Conservation (phyloP, 2,888 invertebrate genomes). For the Ischnura elegans region DNA sequence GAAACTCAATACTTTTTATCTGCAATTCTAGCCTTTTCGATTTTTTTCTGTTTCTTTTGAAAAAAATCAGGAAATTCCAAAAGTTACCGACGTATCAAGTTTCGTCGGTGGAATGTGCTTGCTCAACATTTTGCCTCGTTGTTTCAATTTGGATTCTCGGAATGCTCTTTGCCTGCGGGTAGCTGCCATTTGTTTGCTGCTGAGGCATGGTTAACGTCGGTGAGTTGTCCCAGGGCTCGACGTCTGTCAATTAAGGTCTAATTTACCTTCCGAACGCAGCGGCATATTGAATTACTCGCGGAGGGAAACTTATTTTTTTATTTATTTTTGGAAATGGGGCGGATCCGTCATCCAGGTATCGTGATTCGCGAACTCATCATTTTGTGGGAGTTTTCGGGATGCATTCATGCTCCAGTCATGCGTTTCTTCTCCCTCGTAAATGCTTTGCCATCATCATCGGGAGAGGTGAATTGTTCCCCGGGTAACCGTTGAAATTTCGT, state of each 20-base stretch:
- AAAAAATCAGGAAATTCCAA: background rate
- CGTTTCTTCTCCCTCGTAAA: background rate
- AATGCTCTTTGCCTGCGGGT: background rate
- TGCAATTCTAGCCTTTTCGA: too few relatives aligned
- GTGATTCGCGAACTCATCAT: background rate
- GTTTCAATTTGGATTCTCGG: background rate
- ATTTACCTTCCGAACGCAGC: background rate
- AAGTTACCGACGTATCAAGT: background rate
- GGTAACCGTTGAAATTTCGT: background rate
- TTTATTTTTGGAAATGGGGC: background rate
- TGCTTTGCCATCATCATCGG: background rate
- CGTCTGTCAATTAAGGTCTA: background rate
- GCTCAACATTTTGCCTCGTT: background rate
- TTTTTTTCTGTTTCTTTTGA: too few relatives aligned
- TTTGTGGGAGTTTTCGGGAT: background rate
- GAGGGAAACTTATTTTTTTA: background rate
- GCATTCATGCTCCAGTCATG: background rate
- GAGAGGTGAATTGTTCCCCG: background rate
- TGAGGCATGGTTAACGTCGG: background rate
- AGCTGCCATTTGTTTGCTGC: background rate
- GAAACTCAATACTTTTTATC: too few relatives aligned
- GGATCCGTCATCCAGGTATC: background rate
- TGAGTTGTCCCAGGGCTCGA: background rate
- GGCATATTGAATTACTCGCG: background rate
- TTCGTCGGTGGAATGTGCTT: background rate